A percentile compares a stretch with the other conserved stretches of the same genome.
phyloP scores from a whole-genome alignment of 2,888 invertebrate genomes.

The Craniophora ligustri region DNA sequence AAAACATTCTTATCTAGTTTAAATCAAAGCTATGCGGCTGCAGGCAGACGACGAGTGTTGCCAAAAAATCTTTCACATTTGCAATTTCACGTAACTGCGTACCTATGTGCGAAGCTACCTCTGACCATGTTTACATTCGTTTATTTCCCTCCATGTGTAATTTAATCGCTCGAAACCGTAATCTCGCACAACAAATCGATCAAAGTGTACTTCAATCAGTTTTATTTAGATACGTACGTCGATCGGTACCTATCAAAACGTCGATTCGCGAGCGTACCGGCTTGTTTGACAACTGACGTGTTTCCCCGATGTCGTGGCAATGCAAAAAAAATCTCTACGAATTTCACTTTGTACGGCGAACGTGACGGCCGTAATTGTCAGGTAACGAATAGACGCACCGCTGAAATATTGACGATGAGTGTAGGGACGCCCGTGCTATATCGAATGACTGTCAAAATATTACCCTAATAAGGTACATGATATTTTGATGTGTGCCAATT shows the following conservation, averaged over 20 bases:
- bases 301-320: conserved; percentile 43
- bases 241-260: conserved; percentile 49
- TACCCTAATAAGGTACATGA: conserved; percentile 34
- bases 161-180: conserved; percentile 35
- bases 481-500: conserved; percentile 42
- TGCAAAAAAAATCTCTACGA: conserved; percentile 42
- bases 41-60: neutral
- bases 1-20: neutral
- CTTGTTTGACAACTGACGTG: conserved; percentile 52
- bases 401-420: conserved; percentile 49
- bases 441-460: conserved; percentile 50
- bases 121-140: conserved; percentile 22
- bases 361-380: conserved; percentile 56
- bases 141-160: conserved; percentile 32
- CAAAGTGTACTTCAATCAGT: conserved; percentile 52
- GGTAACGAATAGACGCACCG: conserved; percentile 50
- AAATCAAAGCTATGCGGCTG: neutral
- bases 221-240: conserved; percentile 53
- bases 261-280: conserved; percentile 33
- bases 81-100: neutral
- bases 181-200: conserved; percentile 42
- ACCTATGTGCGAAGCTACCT: conserved; percentile 7
- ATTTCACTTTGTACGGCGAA: conserved; percentile 47
- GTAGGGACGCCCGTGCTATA: conserved; percentile 30
- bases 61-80: neutral